A percentile compares a stretch with the other conserved stretches of the same genome.
These are phyloP conservation scores for Gortyna flavago DNA, from an alignment of 2,888 invertebrate genomes.

Conservation along the genomic window DNA sequence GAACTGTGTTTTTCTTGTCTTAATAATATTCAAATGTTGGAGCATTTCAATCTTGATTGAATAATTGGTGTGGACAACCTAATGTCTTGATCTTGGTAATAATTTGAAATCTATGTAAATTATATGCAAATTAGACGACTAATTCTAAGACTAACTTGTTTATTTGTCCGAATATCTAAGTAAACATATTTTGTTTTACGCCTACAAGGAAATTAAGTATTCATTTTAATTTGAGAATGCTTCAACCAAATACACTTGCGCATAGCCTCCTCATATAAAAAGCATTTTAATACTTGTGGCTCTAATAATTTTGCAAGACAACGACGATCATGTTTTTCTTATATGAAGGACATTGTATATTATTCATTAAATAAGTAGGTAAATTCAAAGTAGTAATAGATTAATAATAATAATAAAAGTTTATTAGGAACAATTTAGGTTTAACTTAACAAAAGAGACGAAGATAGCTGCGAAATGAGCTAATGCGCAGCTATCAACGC, in stretches of 20 bases:
- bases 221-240: constrained; percentile 9
- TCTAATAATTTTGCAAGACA: not conserved
- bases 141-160: constrained; percentile 43
- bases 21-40: constrained; percentile 33
- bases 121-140: constrained; percentile 52
- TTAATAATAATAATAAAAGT: no score
- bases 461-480: not conserved
- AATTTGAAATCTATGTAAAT: constrained; percentile 48
- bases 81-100: constrained; percentile 47
- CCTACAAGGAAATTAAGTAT: constrained; percentile 19
- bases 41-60: constrained; percentile 51
- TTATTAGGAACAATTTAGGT: not conserved
- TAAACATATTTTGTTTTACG: constrained; percentile 30
- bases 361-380: not conserved
- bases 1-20: constrained; percentile 50
- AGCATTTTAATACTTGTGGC: not conserved
- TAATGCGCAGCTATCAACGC: not conserved
- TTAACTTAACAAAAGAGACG: not conserved
- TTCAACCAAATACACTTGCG: not conserved
- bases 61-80: constrained; percentile 50
- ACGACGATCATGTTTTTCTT: not conserved
- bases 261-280: not conserved
- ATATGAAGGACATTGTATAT: not conserved
- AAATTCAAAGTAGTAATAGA: no score
- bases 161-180: constrained; percentile 34